Evolutionary conservation across 1,140 invertebrate genomes (phyloP), one percentile per base, ranked within the genome.

Genomic region (Diabrotica undecimpunctata): DNA sequence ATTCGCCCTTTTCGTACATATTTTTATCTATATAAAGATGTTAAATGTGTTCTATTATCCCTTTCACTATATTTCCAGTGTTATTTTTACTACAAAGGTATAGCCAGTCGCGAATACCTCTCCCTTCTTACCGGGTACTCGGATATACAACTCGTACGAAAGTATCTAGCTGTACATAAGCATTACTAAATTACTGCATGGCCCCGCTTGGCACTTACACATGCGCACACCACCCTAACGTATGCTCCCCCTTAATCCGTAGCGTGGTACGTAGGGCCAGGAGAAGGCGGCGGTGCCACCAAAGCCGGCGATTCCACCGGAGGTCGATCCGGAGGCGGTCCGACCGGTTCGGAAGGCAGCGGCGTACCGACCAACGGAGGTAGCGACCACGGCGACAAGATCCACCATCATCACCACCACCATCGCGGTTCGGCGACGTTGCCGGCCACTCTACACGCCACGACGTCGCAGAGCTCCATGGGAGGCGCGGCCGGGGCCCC

Each of bases 351-450:
- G 9, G 78, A 78, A 60, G 77, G 77, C 56, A 77, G 76, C 58
- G 73, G 69, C 61, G 65, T 52, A 10, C 55, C 10, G 46, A 39
- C 62, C 14, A 74, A 61, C 51, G 70, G 66, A n/a, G 73, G 64
- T 55, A 68, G 72, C 66, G 75, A 74, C 41, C 69, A 76, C 41
- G 71, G 67, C 52, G 72, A 75, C 46, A 76, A 74, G 65, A 62
- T 62, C 14, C 71, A 72, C 14, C 86, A 85, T 77, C 86, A 46
- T 6, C 41, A 46, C n/a, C 41, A 46, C 41, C 71, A 72, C 14
- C 86, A 85, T 77, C 86, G 84, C 72, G 87, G 81, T 66, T 89
- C 81, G 72, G 87, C 67, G 72, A 77, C 74, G 13, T 80, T 73
- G 74, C 82, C 72, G 75, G 82, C 70, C 74, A 85, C 72, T 57